Conservation (phyloP, 2,113 vertebrate genomes). For the Spea multiplicata region DNA sequence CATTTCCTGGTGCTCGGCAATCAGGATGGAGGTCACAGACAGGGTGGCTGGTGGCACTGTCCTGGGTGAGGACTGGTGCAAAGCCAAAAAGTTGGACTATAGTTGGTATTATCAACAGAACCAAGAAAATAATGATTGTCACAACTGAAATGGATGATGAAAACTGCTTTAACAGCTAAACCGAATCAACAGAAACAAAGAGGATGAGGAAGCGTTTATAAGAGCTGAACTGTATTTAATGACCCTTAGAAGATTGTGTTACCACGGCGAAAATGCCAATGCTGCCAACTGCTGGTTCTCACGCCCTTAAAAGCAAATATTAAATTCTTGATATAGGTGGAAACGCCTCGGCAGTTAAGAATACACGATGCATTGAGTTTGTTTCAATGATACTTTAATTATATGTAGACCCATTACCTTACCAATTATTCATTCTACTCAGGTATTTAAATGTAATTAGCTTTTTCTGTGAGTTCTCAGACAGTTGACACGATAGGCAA, state of each 20-base stretch:
- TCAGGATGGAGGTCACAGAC: too few relatives aligned
- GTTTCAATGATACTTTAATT: not conserved
- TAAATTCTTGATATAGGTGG: not conserved
- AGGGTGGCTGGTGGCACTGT: too few relatives aligned
- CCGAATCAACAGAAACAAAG: conserved; percentile 2
- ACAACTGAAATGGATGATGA: too few relatives aligned
- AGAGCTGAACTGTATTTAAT: not conserved
- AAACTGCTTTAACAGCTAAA: conserved; percentile 5
- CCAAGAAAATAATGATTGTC: too few relatives aligned
- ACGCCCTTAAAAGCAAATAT: not conserved
- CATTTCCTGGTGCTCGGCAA: too few relatives aligned
- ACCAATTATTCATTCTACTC: not conserved
- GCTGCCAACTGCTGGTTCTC: conserved; percentile 5
- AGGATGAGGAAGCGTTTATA: not conserved
- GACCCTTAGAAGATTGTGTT: not conserved
- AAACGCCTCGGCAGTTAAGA: not conserved
- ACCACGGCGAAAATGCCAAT: not conserved
- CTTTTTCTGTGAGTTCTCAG: not conserved
- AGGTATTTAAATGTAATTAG: not conserved
- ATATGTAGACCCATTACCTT: not conserved
- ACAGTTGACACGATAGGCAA: too few relatives aligned
- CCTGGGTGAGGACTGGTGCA: too few relatives aligned
- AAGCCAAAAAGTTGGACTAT: too few relatives aligned
- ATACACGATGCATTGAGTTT: not conserved
- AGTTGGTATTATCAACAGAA: too few relatives aligned